Evolutionary conservation across 1,140 invertebrate species (phyloP), one percentile per base, ranked within the genome.

Genomic region (Camponotus vicinus): DNA sequence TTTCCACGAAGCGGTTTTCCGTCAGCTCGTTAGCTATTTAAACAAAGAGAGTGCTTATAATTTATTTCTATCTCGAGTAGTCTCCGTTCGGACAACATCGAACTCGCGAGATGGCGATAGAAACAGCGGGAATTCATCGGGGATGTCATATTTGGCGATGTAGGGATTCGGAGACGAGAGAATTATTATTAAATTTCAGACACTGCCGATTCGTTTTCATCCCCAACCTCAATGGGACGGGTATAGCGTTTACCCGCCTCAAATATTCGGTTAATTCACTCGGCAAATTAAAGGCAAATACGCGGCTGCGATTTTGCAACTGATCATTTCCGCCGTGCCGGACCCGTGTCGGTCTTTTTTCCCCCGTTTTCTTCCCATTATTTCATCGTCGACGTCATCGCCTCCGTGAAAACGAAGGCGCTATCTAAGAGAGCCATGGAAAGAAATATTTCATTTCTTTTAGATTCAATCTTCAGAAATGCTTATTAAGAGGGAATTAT

Each of bases 261-360:
- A 88, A 92, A 91, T 87, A 89, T 45, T 78, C 61, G 63, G 85
- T 89, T 92, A 91, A 93, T 92, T 91, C 91, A 77, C 77, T 66
- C 42, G 76, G 63, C 85, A 91, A 90, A 93, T 94, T 92, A 89
- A 93, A 93, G 82, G 88, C 90, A 93, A 93, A 93, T 93, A 90
- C 79, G 57, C 73, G 64, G 69, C 59, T 42, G 27, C 78, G 84
- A 89, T 88, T 90, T 86, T 71, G 42, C 73, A 71, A 87, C 75
- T 85, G 79, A 89, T 91, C 77, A 85, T 67, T 79, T 86, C 75
- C 64, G 42, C 42, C 40, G 55, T 69, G 76, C 32, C 66, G 84
- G n/a, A 69, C 66, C 37, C 27, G 27, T 27, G 49, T 37, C 77
- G 40, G 13, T 42, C 45, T n/a, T 45, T 52, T 40, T 49, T 32